Evolutionary conservation across 2,888 invertebrate species (phyloP), one percentile per base, ranked within the genome.

Genomic region (Acrobasis repandana): DNA sequence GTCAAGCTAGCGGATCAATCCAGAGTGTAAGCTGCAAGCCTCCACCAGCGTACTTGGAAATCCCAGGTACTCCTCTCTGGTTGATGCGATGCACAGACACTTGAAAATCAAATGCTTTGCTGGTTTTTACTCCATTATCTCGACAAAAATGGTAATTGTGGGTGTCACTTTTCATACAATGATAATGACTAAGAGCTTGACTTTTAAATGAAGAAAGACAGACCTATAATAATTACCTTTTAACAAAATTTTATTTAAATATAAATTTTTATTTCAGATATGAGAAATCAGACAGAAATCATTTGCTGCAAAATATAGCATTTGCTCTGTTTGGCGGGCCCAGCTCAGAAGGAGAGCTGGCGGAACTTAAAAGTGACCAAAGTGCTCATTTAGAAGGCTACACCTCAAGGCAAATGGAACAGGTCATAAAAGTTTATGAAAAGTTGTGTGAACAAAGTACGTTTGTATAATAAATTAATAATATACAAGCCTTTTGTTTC

Each of bases 321-420:
- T 94, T 90, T 82, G 93, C 93, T 11, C 76, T 93, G 57, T 93
- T 85, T 78, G 94, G 94, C 2, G 85, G 90, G 56, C 94, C 94
- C 1, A 82, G 77, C 59, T 65, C 65, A 50, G 92, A 90, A 75
- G 85, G 85, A 16, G 93, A 93, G 63, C 68, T 84, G 10, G 70
- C 73, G 28, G 73, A 75, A 62, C 65, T 74, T 14, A 63, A 67
- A 38, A 71, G 68, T 5, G 64, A 68, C 16, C 72, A 77, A 54
- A 74, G 72, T 63, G 78, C 74, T 46, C 82, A 83, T 38, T 75
- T 92, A 3, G 86, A 89, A 71, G 92, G 92, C 0, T 93, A 92
- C 65, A 85, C 80, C 3, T 79, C 84, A 0, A 78, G 88, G 57
- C 90, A 92, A 67, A 80, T 73, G 54, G 86, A 88, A 64, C 82